phyloP scores from a whole-genome alignment of 1,140 invertebrate species.

The Notospermus geniculatus region DNA sequence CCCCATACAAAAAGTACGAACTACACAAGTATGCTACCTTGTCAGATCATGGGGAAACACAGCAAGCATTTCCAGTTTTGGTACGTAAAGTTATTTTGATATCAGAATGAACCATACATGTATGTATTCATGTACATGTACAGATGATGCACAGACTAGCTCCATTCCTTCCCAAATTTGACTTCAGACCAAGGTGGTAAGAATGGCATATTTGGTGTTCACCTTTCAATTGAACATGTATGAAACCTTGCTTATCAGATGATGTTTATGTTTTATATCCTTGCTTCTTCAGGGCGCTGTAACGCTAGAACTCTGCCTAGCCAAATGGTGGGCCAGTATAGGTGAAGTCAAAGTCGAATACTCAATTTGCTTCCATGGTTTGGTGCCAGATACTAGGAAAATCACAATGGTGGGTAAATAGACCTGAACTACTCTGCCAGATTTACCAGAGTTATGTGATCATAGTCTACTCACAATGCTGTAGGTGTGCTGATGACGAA shows the following conservation, averaged over 20 bases:
- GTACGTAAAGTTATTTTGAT: conserved; percentile 62
- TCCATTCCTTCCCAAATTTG: too few relatives aligned
- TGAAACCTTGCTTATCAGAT: too few relatives aligned
- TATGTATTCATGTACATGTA: too few relatives aligned
- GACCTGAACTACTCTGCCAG: too few relatives aligned
- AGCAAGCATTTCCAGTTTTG: conserved; percentile 68
- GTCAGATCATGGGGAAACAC: conserved; percentile 41
- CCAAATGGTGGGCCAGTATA: conserved; percentile 91
- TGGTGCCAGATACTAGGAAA: conserved; percentile 61
- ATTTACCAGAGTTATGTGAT: too few relatives aligned
- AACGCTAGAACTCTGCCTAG: conserved; percentile 82
- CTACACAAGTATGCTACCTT: conserved; percentile 70
- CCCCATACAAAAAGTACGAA: conserved; percentile 75
- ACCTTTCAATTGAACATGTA: too few relatives aligned
- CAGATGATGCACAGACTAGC: too few relatives aligned
- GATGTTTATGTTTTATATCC: neutral
- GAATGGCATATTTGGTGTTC: too few relatives aligned
- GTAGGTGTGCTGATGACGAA: too few relatives aligned
- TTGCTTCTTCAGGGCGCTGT: conserved; percentile 64
- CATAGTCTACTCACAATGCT: too few relatives aligned
- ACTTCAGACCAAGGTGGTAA: too few relatives aligned
- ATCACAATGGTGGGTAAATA: conserved; percentile 50
- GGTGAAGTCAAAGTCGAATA: conserved; percentile 75
- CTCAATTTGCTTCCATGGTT: conserved; percentile 77
- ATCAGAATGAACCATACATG: too few relatives aligned